Conservation (phyloP, 2,113 vertebrate genomes). For the Geococcyx californianus region DNA sequence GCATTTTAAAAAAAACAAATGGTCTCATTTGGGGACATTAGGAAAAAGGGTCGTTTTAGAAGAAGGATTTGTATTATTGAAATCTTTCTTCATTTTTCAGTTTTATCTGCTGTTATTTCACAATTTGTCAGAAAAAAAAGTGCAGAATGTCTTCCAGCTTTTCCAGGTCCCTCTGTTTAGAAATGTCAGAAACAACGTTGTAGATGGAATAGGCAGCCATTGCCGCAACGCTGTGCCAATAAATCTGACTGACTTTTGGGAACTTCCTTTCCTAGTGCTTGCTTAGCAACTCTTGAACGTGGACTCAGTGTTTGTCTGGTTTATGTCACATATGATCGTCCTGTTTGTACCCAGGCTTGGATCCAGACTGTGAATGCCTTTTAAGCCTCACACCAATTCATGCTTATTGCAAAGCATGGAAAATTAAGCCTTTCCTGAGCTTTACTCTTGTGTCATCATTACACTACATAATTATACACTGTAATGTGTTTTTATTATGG, state of each 20-base stretch:
- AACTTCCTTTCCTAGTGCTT: not conserved
- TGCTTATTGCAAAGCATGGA: constrained; percentile 33
- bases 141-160: not conserved
- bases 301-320: not conserved
- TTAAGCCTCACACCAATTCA: not conserved
- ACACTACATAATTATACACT: constrained; percentile 35
- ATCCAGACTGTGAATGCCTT: not conserved
- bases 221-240: not conserved
- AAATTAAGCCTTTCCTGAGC: constrained; percentile 16
- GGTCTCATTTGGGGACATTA: not conserved
- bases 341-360: not conserved
- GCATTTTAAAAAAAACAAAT: not conserved
- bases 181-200: not conserved
- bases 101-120: not conserved
- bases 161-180: not conserved
- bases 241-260: not conserved
- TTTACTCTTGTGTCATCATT: constrained; percentile 36
- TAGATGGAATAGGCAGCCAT: not conserved
- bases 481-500: constrained; percentile 48
- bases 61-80: not conserved
- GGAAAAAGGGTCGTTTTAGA: not conserved
- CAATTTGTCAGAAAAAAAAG: not conserved
- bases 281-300: not conserved
- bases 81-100: not conserved
- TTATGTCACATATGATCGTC: not conserved